Percentiles rank a stretch among this genome's conserved stretches.
Evolutionary conservation across 2,113 vertebrate species (phyloP).

Genomic region (Daubentonia madagascariensis): DNA sequence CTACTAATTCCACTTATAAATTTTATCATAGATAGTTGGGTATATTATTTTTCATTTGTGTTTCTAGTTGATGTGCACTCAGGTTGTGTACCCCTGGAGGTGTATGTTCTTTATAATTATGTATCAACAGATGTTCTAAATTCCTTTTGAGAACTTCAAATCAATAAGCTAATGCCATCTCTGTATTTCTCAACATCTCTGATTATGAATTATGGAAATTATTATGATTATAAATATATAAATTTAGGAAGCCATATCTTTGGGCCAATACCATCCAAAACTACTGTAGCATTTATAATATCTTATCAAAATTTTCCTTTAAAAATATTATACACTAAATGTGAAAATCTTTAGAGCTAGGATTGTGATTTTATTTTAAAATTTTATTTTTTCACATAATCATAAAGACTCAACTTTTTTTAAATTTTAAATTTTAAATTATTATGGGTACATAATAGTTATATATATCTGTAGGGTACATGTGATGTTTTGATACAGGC

Average conservation of each 20-base stretch:
- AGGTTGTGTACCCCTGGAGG: neutral
- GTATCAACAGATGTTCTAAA: neutral
- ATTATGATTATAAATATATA: neutral
- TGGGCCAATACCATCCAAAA: neutral
- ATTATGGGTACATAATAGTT: too few species aligned
- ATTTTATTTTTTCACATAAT: neutral
- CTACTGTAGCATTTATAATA: neutral
- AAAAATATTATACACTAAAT: neutral
- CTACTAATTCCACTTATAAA: neutral
- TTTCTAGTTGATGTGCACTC: neutral
- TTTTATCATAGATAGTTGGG: neutral
- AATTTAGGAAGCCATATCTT: neutral
- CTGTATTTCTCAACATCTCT: neutral
- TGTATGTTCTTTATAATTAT: neutral
- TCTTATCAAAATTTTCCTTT: neutral
- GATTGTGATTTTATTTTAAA: neutral
- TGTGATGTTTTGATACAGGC: too few species aligned
- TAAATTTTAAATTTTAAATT: too few species aligned
- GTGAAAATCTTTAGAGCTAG: neutral
- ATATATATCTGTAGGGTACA: too few species aligned
- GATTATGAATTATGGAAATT: neutral
- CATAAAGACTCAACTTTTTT: neutral
- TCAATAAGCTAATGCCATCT: neutral
- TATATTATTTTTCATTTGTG: neutral
- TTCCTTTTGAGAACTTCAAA: neutral